Conservation (phyloP, 2,113 vertebrate species). For the Microcebus jonahi region DNA sequence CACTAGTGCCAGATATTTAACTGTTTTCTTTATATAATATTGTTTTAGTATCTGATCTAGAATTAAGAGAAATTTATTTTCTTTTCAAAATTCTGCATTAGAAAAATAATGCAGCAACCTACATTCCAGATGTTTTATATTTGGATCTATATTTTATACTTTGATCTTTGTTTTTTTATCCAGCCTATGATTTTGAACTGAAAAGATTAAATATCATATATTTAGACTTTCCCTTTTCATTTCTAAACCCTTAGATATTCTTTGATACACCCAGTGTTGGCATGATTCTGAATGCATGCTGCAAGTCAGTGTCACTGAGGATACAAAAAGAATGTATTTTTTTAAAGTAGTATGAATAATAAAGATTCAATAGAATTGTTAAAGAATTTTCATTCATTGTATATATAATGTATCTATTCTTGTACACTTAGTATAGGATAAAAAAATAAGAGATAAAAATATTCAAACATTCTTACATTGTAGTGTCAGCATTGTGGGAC, state of each 20-base stretch:
- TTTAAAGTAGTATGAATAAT: background rate
- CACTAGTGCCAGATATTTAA: background rate
- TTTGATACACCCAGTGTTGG: background rate
- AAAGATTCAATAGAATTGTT: background rate
- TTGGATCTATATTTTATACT: background rate
- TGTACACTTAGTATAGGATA: background rate
- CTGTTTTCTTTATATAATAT: background rate
- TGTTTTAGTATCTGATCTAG: background rate
- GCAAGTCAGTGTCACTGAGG: background rate
- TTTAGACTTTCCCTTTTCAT: slow-evolving; percentile 11
- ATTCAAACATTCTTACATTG: background rate
- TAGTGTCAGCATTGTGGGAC: background rate
- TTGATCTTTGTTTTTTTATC: slow-evolving; percentile 43
- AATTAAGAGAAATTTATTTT: background rate
- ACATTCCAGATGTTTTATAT: background rate
- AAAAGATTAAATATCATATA: slow-evolving; percentile 38
- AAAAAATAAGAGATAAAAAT: background rate
- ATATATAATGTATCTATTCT: background rate
- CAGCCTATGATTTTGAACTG: background rate
- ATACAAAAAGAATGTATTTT: slow-evolving; percentile 13
- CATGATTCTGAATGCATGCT: background rate
- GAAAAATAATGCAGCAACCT: slow-evolving; percentile 20
- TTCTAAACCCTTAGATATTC: background rate
- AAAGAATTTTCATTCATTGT: background rate
- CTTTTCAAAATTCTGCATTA: background rate